A percentile compares a stretch with the other conserved stretches of the same genome.
These are phyloP conservation scores for Danio albolineatus DNA, from an alignment of 2,797 vertebrate genomes.

Conservation along the genomic window DNA sequence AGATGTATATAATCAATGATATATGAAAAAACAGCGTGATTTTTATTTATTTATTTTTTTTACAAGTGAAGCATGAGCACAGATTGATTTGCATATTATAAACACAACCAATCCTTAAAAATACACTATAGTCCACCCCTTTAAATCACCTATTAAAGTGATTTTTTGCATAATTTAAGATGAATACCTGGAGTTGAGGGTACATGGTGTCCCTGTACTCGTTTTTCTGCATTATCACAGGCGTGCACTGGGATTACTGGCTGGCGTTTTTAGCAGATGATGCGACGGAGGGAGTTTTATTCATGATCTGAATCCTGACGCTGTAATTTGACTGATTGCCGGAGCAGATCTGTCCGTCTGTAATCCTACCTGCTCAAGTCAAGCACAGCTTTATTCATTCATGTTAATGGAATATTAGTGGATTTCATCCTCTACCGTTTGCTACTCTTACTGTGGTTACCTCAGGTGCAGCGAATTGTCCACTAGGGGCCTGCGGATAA, in stretches of 20 bases:
- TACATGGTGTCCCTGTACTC: neutral
- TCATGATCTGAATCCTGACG: conserved; percentile 53
- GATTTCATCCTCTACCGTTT: conserved; percentile 13
- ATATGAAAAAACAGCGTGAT: no score
- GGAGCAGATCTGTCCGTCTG: conserved; percentile 25
- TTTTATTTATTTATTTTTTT: no score
- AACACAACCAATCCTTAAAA: no score
- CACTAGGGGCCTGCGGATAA: neutral
- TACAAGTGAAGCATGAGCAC: no score
- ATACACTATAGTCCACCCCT: no score
- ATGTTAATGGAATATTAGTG: conserved; percentile 33
- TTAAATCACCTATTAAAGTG: no score
- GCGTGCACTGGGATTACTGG: conserved; percentile 53
- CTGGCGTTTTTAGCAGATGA: conserved; percentile 47
- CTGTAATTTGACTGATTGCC: conserved; percentile 61
- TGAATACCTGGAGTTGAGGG: no score
- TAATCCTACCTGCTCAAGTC: conserved; percentile 55
- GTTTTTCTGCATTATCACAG: conserved; percentile 22
- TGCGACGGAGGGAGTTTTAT: conserved; percentile 53
- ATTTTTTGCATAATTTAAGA: no score
- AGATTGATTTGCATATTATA: no score
- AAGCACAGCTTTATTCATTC: conserved; percentile 48
- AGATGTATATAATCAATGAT: no score
- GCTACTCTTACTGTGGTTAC: conserved; percentile 7
- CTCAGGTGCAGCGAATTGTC: conserved; percentile 6